Percentiles rank a stretch among this genome's conserved stretches.
Evolutionary conservation across 2,888 invertebrate genomes (phyloP).

Genomic region (Muschampia plurimacula): DNA sequence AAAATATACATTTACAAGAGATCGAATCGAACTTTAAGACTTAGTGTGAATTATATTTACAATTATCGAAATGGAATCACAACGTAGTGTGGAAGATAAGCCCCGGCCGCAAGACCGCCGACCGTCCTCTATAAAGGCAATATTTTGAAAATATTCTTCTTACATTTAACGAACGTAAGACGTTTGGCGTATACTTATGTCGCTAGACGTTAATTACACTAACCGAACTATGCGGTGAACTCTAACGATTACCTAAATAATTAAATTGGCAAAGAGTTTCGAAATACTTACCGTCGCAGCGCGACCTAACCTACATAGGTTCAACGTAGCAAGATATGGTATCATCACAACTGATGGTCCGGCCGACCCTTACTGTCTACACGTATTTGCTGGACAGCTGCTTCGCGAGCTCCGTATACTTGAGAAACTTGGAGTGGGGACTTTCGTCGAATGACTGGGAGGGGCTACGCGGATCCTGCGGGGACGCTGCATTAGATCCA

Average conservation of each 20-base stretch:
- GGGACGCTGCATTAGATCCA: conserved; percentile 76
- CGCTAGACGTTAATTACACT: conserved; percentile 83
- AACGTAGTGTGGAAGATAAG: conserved; percentile 81
- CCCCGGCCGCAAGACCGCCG: conserved; percentile 60
- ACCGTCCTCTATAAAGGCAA: conserved; percentile 81
- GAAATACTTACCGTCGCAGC: conserved; percentile 83
- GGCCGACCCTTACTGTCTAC: conserved; percentile 83
- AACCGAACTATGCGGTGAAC: conserved; percentile 83
- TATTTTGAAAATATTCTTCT: conserved; percentile 83
- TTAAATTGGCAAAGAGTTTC: conserved; percentile 86
- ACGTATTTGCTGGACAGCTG: conserved; percentile 98
- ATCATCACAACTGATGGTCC: conserved; percentile 88
- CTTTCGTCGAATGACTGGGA: conserved; percentile 92
- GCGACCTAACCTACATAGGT: conserved; percentile 83
- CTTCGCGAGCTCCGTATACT: conserved; percentile 99
- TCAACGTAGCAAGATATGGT: conserved; percentile 91
- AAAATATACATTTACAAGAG: conserved; percentile 85
- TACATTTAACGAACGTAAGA: conserved; percentile 82
- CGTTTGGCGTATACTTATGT: conserved; percentile 86
- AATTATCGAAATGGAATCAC: conserved; percentile 84
- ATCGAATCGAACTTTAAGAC: conserved; percentile 84
- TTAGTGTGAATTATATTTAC: conserved; percentile 84
- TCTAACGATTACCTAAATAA: conserved; percentile 83
- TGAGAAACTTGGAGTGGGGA: conserved; percentile 98
- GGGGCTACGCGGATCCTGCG: conserved; percentile 86